Conservation (phyloP, 2,888 invertebrate genomes). For the Lithophane ornitopus region DNA sequence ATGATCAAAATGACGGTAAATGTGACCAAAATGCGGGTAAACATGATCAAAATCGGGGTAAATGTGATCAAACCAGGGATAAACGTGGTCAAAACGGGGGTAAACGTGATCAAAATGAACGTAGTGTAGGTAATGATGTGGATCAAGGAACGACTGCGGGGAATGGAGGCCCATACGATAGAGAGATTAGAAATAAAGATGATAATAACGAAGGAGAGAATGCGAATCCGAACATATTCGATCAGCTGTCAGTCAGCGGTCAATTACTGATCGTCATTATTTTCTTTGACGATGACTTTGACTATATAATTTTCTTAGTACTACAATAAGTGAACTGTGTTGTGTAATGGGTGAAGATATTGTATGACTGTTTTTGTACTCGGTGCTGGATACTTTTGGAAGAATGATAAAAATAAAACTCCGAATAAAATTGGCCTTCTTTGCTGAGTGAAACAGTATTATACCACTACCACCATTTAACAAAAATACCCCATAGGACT, state of each 20-base stretch:
- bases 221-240: slow-evolving; percentile 67
- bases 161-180: slow-evolving; percentile 66
- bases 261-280: slow-evolving; percentile 84
- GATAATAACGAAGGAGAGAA: slow-evolving; percentile 80
- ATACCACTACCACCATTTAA: background rate
- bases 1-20: slow-evolving; percentile 15
- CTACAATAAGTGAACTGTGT: slow-evolving; percentile 68
- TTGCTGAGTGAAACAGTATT: background rate
- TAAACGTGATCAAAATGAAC: slow-evolving; percentile 51
- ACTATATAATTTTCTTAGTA: slow-evolving; percentile 77
- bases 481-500: background rate
- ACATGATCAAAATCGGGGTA: slow-evolving; percentile 7
- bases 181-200: slow-evolving; percentile 74
- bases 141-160: slow-evolving; percentile 56
- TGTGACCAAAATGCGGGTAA: slow-evolving; percentile 37
- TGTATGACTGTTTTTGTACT: slow-evolving; percentile 51
- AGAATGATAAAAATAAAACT: background rate
- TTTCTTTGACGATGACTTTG: slow-evolving; percentile 76
- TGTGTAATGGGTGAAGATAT: slow-evolving; percentile 45
- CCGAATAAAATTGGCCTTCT: background rate
- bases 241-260: slow-evolving; percentile 77
- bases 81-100: slow-evolving; percentile 5
- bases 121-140: slow-evolving; percentile 51
- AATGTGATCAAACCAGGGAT: slow-evolving; percentile 36
- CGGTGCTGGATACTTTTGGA: slow-evolving; percentile 15